phyloP scores from a whole-genome alignment of 1,140 invertebrate genomes.

The Platorchestia sp. region DNA sequence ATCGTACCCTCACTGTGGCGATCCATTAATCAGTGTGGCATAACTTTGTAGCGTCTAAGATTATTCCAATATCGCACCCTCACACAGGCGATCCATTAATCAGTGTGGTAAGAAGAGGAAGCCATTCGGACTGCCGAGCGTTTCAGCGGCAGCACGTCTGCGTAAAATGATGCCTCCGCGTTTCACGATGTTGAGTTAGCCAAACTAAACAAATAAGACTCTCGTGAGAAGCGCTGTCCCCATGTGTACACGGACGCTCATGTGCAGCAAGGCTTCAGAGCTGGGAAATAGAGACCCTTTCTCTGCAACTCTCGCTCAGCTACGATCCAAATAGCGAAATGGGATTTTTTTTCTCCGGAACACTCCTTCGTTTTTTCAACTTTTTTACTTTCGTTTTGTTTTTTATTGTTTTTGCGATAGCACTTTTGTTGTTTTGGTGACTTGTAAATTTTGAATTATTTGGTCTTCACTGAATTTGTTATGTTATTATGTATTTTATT shows the following conservation, averaged over 20 bases:
- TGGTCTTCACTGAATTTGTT: not conserved
- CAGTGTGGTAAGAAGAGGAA: not conserved
- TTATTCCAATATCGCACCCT: not conserved
- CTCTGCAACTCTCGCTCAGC: not conserved
- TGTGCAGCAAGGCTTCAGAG: not conserved
- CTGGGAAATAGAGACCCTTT: not conserved
- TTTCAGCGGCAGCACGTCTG: not conserved
- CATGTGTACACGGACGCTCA: not conserved
- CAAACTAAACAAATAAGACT: conserved; percentile 5
- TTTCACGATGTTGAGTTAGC: conserved; percentile 10
- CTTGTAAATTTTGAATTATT: not conserved
- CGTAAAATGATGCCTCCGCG: not conserved
- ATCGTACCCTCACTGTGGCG: not conserved
- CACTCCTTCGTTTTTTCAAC: no score
- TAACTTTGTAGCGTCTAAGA: no score
- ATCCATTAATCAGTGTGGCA: not conserved
- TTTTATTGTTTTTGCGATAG: not conserved
- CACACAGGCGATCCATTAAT: not conserved
- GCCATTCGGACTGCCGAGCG: not conserved
- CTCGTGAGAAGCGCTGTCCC: not conserved
- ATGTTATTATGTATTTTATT: not conserved
- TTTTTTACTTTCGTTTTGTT: no score
- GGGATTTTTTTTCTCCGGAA: not conserved
- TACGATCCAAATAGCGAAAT: not conserved
- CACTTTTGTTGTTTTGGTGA: not conserved